Evolutionary conservation across 2,797 vertebrate species (phyloP), one percentile per base, ranked within the genome.

Genomic region (Sciurus vulgaris): DNA sequence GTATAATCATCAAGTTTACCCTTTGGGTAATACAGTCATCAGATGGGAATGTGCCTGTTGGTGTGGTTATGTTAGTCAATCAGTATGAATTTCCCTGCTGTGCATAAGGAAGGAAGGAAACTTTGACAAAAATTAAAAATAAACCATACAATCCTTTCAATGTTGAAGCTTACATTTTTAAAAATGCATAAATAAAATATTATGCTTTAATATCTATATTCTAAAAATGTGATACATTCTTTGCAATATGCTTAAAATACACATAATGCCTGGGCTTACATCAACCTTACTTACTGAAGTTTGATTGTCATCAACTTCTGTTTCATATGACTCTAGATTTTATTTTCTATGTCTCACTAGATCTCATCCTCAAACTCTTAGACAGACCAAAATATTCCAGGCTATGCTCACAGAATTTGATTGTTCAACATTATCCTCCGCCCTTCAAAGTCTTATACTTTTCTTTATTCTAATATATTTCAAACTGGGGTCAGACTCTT

Each of bases 161-260:
- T 92, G 10, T n/a, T 91, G 17, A 74, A 91, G 24, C 28, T 93
- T 69, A 5, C 49, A 49, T 93, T 79, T 94, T 69, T 47, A 78
- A 93, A 67, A 67, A 78, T 56, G 93, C 28, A 91, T 74, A 95
- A 92, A 79, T 89, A 93, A 96, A 79, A 54, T 38, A 89, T 73
- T 87, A 81, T 78, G 89, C 13, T 77, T n/a, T 88, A 85, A 72
- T 91, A 24, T 54, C 82, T n/a, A 85, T 20, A 92, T 38, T 90
- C 33, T 96, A 67, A 93, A 92, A 81, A 67, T 83, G 7, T 41
- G 35, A 84, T 54, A 38, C 2, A 72, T 1, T 49, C 7, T 89
- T 92, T 56, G 17, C 18, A 87, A 49, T 35, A 82, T 65, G 82
- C 2, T 5, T 76, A 81, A 89, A 92, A 67, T 81, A 59, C 0